phyloP scores from a whole-genome alignment of 2,888 invertebrate species.

The Cataglyphis altisquamis region DNA sequence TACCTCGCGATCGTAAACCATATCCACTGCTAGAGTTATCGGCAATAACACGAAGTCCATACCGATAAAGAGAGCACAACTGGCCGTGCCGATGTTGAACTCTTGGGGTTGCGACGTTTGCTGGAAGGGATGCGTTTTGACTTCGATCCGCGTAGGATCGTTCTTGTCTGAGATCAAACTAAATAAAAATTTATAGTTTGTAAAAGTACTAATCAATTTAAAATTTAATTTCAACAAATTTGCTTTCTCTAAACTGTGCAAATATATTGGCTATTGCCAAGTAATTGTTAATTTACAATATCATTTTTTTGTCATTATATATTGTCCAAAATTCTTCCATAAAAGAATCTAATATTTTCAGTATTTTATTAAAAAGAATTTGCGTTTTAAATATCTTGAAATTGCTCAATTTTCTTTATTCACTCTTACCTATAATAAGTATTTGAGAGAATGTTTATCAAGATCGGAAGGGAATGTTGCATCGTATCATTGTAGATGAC shows the following conservation, averaged over 20 bases:
- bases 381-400: slow-evolving; percentile 3
- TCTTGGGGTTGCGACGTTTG: slow-evolving; percentile 91
- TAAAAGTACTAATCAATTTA: neutral
- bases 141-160: slow-evolving; percentile 88
- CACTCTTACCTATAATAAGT: slow-evolving; percentile 89
- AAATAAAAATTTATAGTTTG: slow-evolving; percentile 23
- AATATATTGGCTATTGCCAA: neutral
- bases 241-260: neutral
- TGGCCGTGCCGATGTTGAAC: slow-evolving; percentile 91
- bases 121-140: slow-evolving; percentile 91
- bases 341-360: neutral
- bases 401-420: neutral
- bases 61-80: slow-evolving; percentile 92
- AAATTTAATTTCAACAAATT: neutral
- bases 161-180: slow-evolving; percentile 85
- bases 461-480: slow-evolving; percentile 92
- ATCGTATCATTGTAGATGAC: slow-evolving; percentile 93
- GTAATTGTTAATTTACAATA: neutral
- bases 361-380: neutral
- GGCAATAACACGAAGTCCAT: slow-evolving; percentile 93
- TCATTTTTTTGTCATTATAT: neutral
- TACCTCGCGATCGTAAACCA: slow-evolving; percentile 95
- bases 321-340: neutral
- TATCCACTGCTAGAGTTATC: slow-evolving; percentile 92
- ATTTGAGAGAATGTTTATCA: slow-evolving; percentile 91